These are phyloP conservation scores for Dryocosmus kuriphilus DNA, from an alignment of 2,888 invertebrate genomes.

Conservation along the genomic window DNA sequence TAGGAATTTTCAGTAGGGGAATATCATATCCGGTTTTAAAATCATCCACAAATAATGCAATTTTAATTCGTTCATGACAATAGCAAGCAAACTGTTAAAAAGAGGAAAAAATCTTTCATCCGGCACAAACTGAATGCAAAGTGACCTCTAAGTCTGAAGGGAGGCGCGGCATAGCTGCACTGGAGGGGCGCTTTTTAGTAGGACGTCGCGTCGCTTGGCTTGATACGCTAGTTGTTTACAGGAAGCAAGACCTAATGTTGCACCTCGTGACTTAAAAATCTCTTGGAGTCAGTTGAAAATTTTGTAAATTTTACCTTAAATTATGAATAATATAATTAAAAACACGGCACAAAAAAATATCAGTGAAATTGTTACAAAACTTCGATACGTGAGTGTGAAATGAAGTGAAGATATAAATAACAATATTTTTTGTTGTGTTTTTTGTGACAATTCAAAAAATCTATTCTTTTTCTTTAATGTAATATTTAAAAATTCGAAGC, in stretches of 20 bases:
- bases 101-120: conserved; percentile 15
- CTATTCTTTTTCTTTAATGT: background rate
- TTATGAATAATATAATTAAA: conserved; percentile 29
- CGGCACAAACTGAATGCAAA: background rate
- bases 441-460: background rate
- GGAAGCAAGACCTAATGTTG: conserved; percentile 34
- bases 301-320: background rate
- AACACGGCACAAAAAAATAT: conserved; percentile 21
- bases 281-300: background rate
- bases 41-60: no score
- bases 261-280: conserved; percentile 3
- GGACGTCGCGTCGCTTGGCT: conserved; percentile 58
- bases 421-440: background rate
- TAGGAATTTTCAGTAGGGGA: no score
- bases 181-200: conserved; percentile 62
- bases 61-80: no score
- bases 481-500: background rate
- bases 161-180: conserved; percentile 46
- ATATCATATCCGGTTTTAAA: no score
- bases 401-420: background rate
- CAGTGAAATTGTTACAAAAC: conserved; percentile 3
- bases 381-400: conserved; percentile 31
- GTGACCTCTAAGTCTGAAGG: conserved; percentile 42
- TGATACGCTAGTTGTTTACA: conserved; percentile 54
- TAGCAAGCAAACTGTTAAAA: conserved; percentile 37